Conservation (phyloP, 2,797 vertebrate species). For the Poecilia gillii region DNA sequence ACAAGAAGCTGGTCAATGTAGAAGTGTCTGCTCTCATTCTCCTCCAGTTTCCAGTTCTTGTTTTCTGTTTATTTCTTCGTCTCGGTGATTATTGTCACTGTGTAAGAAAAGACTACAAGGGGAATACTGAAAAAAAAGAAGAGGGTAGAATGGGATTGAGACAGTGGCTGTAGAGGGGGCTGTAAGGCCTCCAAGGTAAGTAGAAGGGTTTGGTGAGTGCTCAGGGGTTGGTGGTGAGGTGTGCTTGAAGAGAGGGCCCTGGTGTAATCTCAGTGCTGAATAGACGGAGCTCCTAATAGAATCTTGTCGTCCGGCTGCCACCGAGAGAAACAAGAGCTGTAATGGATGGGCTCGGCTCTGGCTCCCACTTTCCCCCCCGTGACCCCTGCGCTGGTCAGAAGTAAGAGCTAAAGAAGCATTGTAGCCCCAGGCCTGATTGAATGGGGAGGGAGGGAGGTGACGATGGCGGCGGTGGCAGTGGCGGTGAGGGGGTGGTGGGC, state of each 20-base stretch:
- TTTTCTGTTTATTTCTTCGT: constrained; percentile 56
- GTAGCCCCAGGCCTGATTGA: constrained; percentile 97
- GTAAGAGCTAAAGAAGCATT: constrained; percentile 97
- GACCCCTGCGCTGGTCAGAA: constrained; percentile 92
- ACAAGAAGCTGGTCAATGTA: constrained; percentile 53
- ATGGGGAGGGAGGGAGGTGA: constrained; percentile 86
- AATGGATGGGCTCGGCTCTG: constrained; percentile 92
- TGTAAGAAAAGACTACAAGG: constrained; percentile 25
- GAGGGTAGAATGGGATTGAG: constrained; percentile 21
- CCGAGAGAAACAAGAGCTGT: constrained; percentile 92
- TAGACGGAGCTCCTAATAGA: constrained; percentile 87
- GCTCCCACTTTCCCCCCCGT: constrained; percentile 89
- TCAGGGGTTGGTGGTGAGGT: constrained; percentile 68
- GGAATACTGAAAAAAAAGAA: constrained; percentile 59
- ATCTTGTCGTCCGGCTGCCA: constrained; percentile 92
- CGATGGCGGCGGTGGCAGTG: constrained; percentile 53
- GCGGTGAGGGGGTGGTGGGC: constrained; percentile 78
- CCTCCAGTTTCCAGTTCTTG: constrained; percentile 49
- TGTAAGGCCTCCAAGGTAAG: constrained; percentile 65
- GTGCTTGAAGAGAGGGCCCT: constrained; percentile 74
- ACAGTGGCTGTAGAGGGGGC: constrained; percentile 30
- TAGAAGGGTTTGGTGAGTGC: constrained; percentile 66
- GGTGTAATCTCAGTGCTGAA: constrained; percentile 83
- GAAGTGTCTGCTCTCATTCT: constrained; percentile 65
- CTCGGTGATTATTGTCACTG: constrained; percentile 68